phyloP scores from a whole-genome alignment of 2,797 vertebrate species.

The Pseudochaenichthys georgianus region DNA sequence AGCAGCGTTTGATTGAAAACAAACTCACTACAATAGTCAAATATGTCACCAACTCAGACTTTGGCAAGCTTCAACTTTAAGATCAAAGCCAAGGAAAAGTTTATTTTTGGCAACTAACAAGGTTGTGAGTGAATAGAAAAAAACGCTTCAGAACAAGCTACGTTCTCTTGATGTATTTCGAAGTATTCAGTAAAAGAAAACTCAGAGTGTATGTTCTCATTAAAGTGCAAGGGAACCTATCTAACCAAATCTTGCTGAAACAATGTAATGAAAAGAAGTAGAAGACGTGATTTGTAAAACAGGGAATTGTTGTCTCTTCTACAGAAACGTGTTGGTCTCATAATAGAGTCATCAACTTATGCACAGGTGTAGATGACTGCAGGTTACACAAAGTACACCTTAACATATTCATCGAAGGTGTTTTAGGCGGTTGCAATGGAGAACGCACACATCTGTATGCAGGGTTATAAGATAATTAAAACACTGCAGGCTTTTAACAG shows the following conservation, averaged over 20 bases:
- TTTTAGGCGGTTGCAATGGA: not conserved
- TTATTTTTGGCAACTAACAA: constrained; percentile 42
- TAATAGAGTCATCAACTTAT: constrained; percentile 8
- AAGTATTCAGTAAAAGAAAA: constrained; percentile 38
- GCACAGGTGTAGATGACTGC: not conserved
- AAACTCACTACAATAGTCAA: not conserved
- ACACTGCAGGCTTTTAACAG: constrained; percentile 37
- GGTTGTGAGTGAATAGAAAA: constrained; percentile 20
- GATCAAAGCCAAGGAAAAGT: constrained; percentile 39
- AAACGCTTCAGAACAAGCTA: constrained; percentile 21
- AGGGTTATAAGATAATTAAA: constrained; percentile 30
- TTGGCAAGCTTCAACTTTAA: constrained; percentile 29
- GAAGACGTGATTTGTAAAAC: not conserved
- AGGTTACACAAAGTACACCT: not conserved
- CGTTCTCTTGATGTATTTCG: constrained; percentile 3
- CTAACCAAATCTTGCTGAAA: constrained; percentile 11
- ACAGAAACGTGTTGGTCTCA: not conserved
- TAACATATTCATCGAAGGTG: constrained; percentile 16
- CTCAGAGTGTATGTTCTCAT: constrained; percentile 19
- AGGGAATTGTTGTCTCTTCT: not conserved
- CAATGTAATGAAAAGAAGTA: not conserved
- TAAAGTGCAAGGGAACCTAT: constrained; percentile 15
- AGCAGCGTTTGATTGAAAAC: constrained; percentile 16
- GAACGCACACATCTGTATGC: constrained; percentile 18
- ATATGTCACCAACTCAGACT: not conserved